These are phyloP conservation scores for Dryococelus australis DNA, from an alignment of 2,888 invertebrate genomes.

Conservation along the genomic window DNA sequence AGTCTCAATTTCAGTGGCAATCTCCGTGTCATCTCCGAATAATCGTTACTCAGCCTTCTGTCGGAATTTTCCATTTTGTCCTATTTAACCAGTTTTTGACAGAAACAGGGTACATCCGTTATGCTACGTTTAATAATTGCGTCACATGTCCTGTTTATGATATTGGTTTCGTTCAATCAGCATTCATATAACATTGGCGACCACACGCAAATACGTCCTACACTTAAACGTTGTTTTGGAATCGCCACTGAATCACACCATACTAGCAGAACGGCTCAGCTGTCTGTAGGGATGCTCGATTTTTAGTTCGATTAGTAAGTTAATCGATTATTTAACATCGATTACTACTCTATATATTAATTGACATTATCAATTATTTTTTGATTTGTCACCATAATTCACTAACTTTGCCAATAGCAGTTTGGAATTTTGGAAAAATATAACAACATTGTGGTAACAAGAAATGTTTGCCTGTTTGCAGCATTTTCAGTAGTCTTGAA, in stretches of 20 bases:
- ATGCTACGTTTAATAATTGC: background rate
- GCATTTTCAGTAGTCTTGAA: too few relatives aligned
- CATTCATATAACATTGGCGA: background rate
- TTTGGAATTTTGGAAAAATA: too few relatives aligned
- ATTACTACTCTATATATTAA: too few relatives aligned
- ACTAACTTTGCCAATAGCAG: too few relatives aligned
- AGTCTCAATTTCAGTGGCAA: constrained; percentile 59
- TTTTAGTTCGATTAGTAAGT: too few relatives aligned
- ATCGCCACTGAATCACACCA: background rate
- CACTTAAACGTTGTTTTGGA: background rate
- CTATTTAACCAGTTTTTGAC: background rate
- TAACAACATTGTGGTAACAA: too few relatives aligned
- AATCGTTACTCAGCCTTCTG: constrained; percentile 54
- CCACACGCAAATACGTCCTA: too few relatives aligned
- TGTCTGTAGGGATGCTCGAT: too few relatives aligned
- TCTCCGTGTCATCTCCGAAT: constrained; percentile 61
- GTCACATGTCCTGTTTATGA: background rate
- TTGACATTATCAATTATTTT: too few relatives aligned
- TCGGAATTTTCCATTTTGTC: background rate
- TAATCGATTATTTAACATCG: too few relatives aligned
- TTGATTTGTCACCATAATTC: too few relatives aligned
- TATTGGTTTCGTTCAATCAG: background rate
- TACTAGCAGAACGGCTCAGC: background rate
- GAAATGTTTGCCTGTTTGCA: too few relatives aligned
- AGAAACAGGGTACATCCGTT: background rate